Percentiles rank a stretch among this genome's conserved stretches.
Conservation (phyloP, 2,797 vertebrate species). For the Eremophila alpestris region DNA sequence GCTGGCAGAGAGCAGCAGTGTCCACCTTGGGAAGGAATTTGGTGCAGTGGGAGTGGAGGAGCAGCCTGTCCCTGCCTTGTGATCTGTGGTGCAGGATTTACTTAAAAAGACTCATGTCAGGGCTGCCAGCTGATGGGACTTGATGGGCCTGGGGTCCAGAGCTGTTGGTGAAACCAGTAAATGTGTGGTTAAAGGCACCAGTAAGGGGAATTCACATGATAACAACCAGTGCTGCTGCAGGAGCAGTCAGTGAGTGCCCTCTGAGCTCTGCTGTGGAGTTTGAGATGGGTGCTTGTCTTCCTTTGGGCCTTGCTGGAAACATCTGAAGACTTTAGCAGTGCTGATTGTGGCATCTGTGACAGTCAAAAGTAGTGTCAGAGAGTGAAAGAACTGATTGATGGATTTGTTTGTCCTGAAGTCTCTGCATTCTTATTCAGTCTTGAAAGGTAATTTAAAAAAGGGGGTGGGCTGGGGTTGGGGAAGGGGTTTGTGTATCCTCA, state of each 20-base stretch:
- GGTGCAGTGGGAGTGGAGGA: background rate
- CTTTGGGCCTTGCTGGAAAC: background rate
- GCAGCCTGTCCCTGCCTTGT: background rate
- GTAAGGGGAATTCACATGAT: background rate
- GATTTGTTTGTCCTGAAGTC: background rate
- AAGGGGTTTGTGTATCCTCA: background rate
- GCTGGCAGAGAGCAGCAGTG: background rate
- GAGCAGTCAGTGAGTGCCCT: fast-evolving
- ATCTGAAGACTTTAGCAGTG: fast-evolving
- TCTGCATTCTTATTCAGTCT: background rate
- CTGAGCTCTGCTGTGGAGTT: background rate
- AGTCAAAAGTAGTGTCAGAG: background rate
- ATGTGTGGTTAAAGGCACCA: background rate
- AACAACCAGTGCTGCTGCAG: background rate
- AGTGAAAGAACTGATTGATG: background rate
- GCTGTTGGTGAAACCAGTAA: background rate
- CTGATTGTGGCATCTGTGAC: background rate
- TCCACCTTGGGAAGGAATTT: background rate
- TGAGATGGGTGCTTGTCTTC: background rate
- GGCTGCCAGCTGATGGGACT: background rate
- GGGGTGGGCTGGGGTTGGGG: background rate
- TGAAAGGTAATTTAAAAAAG: background rate
- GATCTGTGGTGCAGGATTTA: background rate
- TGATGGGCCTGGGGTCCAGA: background rate
- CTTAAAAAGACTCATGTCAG: background rate